Evolutionary conservation across 2,113 vertebrate genomes (phyloP).

Genomic region (Aplodontia rufa): DNA sequence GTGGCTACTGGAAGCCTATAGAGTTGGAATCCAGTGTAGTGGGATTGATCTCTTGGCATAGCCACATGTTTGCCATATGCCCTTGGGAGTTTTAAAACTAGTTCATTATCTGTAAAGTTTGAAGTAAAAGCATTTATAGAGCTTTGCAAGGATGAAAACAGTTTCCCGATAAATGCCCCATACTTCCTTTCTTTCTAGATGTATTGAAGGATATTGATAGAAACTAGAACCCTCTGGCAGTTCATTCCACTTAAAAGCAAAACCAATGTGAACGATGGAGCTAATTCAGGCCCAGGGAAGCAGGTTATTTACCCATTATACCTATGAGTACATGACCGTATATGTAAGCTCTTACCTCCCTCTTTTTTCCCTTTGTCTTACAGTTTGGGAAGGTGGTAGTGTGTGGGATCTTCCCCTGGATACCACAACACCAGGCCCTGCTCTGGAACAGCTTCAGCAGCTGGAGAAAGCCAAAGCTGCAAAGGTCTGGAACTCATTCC

Average conservation of each 20-base stretch:
- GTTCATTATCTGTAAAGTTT: conserved; percentile 11
- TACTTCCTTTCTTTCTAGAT: neutral
- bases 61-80: neutral
- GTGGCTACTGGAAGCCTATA: neutral
- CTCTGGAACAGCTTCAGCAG: conserved; percentile 97
- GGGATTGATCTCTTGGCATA: neutral
- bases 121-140: neutral
- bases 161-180: neutral
- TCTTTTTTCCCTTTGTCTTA: neutral
- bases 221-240: neutral
- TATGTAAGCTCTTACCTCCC: neutral
- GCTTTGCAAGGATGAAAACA: neutral
- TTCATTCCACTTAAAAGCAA: neutral
- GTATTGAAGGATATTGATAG: neutral
- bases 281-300: neutral
- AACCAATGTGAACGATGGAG: neutral
- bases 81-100: neutral
- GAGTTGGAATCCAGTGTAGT: neutral
- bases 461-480: conserved; percentile 96
- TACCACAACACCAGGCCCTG: conserved; percentile 90
- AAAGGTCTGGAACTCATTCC: conserved; percentile 83
- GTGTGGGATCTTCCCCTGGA: conserved; percentile 99
- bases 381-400: conserved; percentile 97
- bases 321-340: neutral
- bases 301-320: neutral